Conservation (phyloP, 2,113 vertebrate species). For the Chamaea fasciata region DNA sequence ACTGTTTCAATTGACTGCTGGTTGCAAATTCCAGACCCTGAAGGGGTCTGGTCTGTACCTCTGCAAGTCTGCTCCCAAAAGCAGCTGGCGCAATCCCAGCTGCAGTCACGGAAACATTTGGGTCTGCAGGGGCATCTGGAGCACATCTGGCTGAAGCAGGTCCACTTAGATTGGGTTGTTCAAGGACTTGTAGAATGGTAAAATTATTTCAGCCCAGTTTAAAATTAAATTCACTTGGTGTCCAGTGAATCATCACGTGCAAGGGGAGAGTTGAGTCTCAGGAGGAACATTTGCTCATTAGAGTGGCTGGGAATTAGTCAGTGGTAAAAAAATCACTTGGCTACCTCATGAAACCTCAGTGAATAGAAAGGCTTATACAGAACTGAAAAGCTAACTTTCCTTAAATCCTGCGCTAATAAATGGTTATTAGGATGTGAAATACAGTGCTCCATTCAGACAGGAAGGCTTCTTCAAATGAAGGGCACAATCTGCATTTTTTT, state of each 20-base stretch:
- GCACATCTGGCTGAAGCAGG: background rate
- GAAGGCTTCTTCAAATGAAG: background rate
- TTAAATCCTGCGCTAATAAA: background rate
- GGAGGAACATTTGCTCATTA: background rate
- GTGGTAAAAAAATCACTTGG: background rate
- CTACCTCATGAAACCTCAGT: background rate
- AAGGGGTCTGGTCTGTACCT: background rate
- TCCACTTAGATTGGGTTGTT: background rate
- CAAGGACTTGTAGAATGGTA: background rate
- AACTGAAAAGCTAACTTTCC: background rate
- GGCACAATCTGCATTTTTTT: background rate
- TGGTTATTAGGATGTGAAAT: background rate
- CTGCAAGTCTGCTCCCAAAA: background rate
- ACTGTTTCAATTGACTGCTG: background rate
- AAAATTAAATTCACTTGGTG: background rate
- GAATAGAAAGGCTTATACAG: background rate
- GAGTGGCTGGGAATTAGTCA: background rate
- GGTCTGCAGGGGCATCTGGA: background rate
- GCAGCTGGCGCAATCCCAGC: rapidly evolving
- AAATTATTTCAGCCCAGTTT: background rate
- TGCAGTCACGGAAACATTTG: background rate
- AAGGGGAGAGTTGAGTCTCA: background rate
- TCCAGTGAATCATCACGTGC: background rate
- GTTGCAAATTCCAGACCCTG: background rate
- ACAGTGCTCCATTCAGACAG: background rate